Evolutionary conservation across 2,113 vertebrate species (phyloP).

Genomic region (Piprites chloris): DNA sequence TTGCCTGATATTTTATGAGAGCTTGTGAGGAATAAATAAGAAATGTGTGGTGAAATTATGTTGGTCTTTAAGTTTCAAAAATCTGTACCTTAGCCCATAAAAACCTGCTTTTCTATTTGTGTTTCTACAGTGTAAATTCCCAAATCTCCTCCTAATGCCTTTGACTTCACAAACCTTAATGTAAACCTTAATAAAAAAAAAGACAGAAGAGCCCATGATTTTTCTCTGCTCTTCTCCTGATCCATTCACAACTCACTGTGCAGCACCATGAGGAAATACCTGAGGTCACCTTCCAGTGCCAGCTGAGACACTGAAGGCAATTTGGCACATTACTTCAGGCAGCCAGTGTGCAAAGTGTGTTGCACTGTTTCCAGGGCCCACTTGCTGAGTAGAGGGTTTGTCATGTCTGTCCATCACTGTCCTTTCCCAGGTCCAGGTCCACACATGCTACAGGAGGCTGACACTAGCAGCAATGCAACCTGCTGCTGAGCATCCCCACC

Average conservation of each 20-base stretch:
- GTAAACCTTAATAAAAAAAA: not conserved
- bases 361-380: not conserved
- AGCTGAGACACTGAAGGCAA: not conserved
- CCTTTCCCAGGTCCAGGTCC: not conserved
- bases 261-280: not conserved
- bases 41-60: not conserved
- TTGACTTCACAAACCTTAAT: not conserved
- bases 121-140: not conserved
- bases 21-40: not conserved
- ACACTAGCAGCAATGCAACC: slow-evolving; percentile 51
- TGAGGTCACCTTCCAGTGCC: not conserved
- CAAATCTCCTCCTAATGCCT: not conserved
- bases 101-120: not conserved
- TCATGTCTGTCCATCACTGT: rapidly evolving
- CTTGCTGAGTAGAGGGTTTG: not conserved
- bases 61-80: not conserved
- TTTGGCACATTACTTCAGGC: not conserved
- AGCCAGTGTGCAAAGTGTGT: not conserved
- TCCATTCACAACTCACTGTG: not conserved
- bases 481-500: slow-evolving; percentile 13
- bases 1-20: not conserved
- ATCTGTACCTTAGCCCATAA: not conserved
- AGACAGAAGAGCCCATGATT: not conserved
- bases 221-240: not conserved
- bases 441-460: rapidly evolving